Evolutionary conservation across 1,140 invertebrate genomes (phyloP).

Genomic region (Leptopilina boulardi): DNA sequence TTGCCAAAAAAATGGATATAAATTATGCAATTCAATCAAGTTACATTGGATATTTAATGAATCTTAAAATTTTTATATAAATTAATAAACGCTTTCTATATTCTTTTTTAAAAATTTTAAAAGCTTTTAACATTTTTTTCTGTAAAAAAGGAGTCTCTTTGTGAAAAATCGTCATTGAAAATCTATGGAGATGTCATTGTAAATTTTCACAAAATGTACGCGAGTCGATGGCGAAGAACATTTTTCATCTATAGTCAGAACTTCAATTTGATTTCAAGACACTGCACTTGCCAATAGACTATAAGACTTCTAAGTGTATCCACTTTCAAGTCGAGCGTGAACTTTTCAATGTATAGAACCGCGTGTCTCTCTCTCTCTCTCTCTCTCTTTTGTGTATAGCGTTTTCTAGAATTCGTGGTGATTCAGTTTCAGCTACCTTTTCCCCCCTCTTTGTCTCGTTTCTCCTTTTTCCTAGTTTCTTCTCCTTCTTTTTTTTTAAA

Average conservation of each 20-base stretch:
- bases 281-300: neutral
- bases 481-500: neutral
- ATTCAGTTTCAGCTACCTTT: slow-evolving; percentile 4
- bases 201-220: neutral
- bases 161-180: neutral
- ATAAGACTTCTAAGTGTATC: slow-evolving; percentile 8
- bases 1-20: too few relatives aligned
- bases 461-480: neutral
- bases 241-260: slow-evolving; percentile 1
- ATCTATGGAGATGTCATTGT: neutral
- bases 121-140: too few relatives aligned
- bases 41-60: too few relatives aligned
- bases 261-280: neutral
- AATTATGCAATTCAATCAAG: too few relatives aligned
- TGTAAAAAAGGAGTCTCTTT: too few relatives aligned
- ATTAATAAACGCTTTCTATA: too few relatives aligned
- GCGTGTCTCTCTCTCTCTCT: too few relatives aligned
- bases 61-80: too few relatives aligned
- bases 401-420: neutral
- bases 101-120: too few relatives aligned
- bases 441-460: neutral
- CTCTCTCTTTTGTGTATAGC: neutral
- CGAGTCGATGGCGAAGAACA: neutral
- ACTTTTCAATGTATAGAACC: neutral
- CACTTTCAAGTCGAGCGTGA: slow-evolving; percentile 24